Evolutionary conservation across 1,140 invertebrate species (phyloP).

Genomic region (Drosophila novamexicana): DNA sequence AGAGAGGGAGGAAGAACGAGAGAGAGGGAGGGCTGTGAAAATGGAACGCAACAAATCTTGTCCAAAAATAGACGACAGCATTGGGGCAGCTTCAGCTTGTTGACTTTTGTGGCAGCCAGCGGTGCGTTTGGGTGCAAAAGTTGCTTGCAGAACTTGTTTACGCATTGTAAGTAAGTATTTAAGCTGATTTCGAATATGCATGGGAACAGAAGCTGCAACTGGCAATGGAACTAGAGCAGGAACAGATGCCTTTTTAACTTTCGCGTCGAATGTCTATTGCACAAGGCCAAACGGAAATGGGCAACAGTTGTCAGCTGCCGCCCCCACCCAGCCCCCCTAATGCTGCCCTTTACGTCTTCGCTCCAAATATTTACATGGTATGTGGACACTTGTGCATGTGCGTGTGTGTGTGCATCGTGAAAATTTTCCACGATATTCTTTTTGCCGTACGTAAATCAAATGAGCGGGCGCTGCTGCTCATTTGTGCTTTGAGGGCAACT

Average conservation of each 20-base stretch:
- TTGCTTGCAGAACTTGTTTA: slow-evolving; percentile 34
- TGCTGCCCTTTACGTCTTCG: slow-evolving; percentile 17
- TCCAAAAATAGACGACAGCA: slow-evolving; percentile 72
- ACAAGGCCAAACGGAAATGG: slow-evolving; percentile 67
- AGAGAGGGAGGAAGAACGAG: slow-evolving; percentile 10
- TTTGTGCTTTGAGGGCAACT: slow-evolving; percentile 68
- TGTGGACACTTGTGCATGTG: slow-evolving; percentile 27
- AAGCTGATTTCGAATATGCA: slow-evolving; percentile 40
- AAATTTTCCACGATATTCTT: slow-evolving; percentile 64
- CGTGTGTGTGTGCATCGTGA: slow-evolving; percentile 43
- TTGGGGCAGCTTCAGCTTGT: slow-evolving; percentile 44
- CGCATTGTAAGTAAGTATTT: slow-evolving; percentile 44
- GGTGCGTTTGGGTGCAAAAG: slow-evolving; percentile 32
- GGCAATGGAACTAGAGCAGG: background rate
- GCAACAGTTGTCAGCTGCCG: slow-evolving; percentile 71
- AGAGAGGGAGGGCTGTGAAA: slow-evolving; percentile 46
- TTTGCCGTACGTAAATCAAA: slow-evolving; percentile 72
- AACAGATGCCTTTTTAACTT: slow-evolving; percentile 29
- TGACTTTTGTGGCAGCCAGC: slow-evolving; percentile 48
- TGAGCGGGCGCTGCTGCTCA: slow-evolving; percentile 44
- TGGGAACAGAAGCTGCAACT: background rate
- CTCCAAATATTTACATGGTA: slow-evolving; percentile 77
- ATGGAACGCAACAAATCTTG: slow-evolving; percentile 78
- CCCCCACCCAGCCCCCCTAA: background rate
- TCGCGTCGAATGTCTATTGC: slow-evolving; percentile 44